Base-by-base conservation (phyloP, 1,140 invertebrate genomes). In the Wasmannia auropunctata region DNA sequence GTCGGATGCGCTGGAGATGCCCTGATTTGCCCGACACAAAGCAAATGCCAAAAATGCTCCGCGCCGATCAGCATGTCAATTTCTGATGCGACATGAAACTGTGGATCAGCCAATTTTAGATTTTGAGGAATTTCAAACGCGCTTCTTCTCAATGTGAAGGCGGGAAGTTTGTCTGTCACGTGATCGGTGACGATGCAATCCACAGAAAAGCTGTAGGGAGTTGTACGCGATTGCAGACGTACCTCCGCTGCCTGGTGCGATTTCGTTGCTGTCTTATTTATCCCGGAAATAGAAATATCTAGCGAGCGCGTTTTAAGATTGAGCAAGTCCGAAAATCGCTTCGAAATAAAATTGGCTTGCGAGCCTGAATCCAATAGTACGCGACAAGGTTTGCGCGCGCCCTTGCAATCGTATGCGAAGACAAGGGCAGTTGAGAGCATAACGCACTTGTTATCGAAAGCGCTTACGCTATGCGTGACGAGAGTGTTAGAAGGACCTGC, bases 291-390 rank as follows among this genome's bases (percentile, higher is more conserved):
- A 0, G 65, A 46, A 0, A 62, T n/a, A 0, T 51, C 2, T 0
- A 16, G 7, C 0, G 19, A 8, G 0, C 43, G 43, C 25, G 22
- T 63, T 19, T 10, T 67, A 2, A 37, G 49, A 22, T 25, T 11
- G 22, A 74, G 69, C 8, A 22, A 62, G 22, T n/a, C 1, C 1
- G 11, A 40, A 46, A 46, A 46, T 11, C 14, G 37, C 3, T 58
- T 11, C 2, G 86, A 77, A 6, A 91, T 51, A 22, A 91, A 76
- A n/a, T 67, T 67, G 0, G 67, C 58, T 31, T 89, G 84, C 0
- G 86, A 84, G 0, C 87, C 87, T 19, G 40, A 19, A 19, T 88
- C 89, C 19, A 91, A 14, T 37, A 89, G 22, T 0, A 60, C 79
- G 5, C 90, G 25, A 51, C 79, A 85, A 0, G 4, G 0, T 5